Conservation (phyloP, 2,113 vertebrate genomes). For the Axis porcinus region DNA sequence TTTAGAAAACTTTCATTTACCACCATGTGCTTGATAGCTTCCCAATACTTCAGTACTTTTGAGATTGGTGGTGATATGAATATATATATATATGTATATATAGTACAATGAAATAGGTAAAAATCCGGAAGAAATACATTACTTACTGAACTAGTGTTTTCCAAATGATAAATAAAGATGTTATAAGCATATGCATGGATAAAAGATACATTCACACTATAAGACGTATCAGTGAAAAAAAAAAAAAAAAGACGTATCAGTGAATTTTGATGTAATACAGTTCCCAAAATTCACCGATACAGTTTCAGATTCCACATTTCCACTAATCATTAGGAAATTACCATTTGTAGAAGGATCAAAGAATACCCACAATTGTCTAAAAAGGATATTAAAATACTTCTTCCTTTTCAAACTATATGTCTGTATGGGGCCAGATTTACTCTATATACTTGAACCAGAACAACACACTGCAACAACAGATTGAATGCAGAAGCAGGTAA, state of each 20-base stretch:
- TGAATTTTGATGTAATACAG: not conserved
- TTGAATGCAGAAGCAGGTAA: not conserved
- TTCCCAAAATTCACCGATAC: not conserved
- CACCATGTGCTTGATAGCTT: not conserved
- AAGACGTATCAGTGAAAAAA: not conserved
- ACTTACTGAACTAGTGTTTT: not conserved
- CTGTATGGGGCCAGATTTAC: constrained; percentile 9
- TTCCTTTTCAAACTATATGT: not conserved
- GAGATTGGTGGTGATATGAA: not conserved
- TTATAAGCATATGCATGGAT: not conserved
- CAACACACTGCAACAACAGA: not conserved
- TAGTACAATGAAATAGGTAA: not conserved
- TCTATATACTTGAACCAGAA: constrained; percentile 28
- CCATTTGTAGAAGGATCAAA: not conserved
- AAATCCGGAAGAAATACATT: not conserved
- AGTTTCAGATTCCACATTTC: not conserved
- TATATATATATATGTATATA: not conserved
- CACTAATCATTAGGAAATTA: constrained; percentile 7
- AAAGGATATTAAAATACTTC: not conserved
- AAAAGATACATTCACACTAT: not conserved
- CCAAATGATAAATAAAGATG: not conserved
- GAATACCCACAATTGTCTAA: not conserved
- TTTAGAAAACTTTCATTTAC: not conserved
- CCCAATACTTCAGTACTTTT: not conserved
- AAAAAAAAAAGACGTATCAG: not conserved